Conservation (phyloP, 2,888 invertebrate species). For the Phymatocera aterrima region DNA sequence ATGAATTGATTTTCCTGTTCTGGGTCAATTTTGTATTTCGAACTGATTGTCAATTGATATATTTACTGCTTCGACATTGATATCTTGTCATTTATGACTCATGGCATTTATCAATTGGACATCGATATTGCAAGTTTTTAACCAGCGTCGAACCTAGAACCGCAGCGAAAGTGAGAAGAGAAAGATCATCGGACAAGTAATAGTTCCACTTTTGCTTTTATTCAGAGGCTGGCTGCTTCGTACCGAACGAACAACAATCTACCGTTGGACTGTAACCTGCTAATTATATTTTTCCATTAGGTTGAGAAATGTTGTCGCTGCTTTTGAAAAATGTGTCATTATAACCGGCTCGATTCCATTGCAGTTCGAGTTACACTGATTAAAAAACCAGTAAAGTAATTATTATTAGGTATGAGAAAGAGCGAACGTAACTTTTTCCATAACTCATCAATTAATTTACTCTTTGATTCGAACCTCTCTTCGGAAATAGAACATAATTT, state of each 20-base stretch:
- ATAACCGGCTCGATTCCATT: too few species aligned
- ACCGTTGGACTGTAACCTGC: not conserved
- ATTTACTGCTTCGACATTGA: conserved; percentile 10
- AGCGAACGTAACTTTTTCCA: too few species aligned
- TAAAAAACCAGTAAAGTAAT: too few species aligned
- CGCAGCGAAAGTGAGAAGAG: conserved; percentile 66
- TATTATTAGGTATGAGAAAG: too few species aligned
- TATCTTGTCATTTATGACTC: not conserved
- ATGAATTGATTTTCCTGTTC: not conserved
- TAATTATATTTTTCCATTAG: not conserved
- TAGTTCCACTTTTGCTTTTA: conserved; percentile 66
- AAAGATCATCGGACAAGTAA: conserved; percentile 61
- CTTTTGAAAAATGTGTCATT: too few species aligned
- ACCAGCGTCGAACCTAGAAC: not conserved
- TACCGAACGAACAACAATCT: not conserved
- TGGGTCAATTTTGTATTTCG: not conserved
- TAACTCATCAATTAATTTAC: too few species aligned
- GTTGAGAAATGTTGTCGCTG: not conserved
- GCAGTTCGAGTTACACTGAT: too few species aligned
- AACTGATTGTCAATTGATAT: not conserved
- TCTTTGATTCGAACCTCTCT: too few species aligned
- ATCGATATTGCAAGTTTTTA: conserved; percentile 5
- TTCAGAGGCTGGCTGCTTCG: conserved; percentile 56
- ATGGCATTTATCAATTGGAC: not conserved
- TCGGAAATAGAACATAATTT: too few species aligned